phyloP scores from a whole-genome alignment of 2,113 vertebrate genomes.

The Halcyon senegalensis region DNA sequence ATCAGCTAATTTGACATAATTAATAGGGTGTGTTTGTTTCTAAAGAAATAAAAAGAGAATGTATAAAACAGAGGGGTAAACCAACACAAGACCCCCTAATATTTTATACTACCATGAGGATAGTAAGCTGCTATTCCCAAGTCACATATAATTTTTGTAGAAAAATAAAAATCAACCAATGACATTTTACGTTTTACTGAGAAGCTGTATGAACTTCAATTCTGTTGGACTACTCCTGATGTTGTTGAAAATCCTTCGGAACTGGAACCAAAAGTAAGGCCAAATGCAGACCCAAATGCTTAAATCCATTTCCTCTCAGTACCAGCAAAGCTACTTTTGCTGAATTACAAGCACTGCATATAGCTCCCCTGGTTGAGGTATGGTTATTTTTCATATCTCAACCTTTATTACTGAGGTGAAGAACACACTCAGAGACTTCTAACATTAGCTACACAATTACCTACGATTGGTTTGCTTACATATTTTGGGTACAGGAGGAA shows the following conservation, averaged over 20 bases:
- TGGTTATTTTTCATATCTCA: neutral
- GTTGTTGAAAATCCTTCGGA: neutral
- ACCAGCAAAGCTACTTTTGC: neutral
- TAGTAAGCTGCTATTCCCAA: neutral
- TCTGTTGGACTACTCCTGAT: neutral
- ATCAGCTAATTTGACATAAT: neutral
- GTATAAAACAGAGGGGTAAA: accelerated
- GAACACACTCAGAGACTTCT: neutral
- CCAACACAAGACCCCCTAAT: neutral
- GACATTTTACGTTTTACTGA: neutral
- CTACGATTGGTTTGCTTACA: neutral
- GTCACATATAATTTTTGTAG: neutral
- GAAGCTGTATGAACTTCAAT: neutral
- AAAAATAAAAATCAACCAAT: neutral
- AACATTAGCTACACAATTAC: neutral
- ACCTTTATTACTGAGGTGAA: neutral
- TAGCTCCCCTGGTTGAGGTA: neutral
- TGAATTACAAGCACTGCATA: neutral
- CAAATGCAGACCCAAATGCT: neutral
- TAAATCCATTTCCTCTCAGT: neutral
- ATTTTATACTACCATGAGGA: neutral
- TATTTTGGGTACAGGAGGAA: neutral
- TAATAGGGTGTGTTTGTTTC: neutral
- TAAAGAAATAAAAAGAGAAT: neutral
- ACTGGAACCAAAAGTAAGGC: neutral